Percentiles rank a stretch among this genome's conserved stretches.
Conservation (phyloP, 2,113 vertebrate species). For the Galbula dea region DNA sequence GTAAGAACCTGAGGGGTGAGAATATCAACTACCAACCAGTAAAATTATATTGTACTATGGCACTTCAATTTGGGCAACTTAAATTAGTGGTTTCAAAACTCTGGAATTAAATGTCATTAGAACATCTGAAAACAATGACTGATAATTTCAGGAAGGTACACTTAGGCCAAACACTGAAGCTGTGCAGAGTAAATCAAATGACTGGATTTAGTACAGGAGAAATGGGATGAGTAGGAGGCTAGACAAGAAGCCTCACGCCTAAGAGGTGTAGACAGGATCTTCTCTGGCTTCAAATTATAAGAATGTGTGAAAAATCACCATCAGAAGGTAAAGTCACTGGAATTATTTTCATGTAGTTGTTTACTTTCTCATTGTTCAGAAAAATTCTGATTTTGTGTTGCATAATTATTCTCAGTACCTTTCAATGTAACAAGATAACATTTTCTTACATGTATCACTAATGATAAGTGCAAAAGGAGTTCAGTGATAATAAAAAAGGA, state of each 20-base stretch:
- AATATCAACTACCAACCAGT: background rate
- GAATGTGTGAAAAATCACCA: background rate
- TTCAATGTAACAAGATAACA: background rate
- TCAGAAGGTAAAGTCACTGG: background rate
- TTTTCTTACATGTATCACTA: background rate
- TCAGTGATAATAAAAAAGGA: background rate
- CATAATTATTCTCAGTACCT: conserved; percentile 16
- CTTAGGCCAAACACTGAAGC: background rate
- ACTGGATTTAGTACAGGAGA: background rate
- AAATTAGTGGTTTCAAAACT: conserved; percentile 9
- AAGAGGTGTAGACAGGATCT: background rate
- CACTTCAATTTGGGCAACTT: conserved; percentile 14
- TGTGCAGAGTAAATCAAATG: background rate
- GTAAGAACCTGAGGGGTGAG: background rate
- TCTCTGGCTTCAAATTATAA: background rate
- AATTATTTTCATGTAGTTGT: background rate
- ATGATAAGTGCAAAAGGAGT: conserved; percentile 8
- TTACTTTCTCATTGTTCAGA: background rate
- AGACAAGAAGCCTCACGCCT: background rate
- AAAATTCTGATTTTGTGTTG: background rate
- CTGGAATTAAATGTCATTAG: conserved; percentile 31
- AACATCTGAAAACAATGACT: conserved; percentile 10
- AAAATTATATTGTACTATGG: background rate
- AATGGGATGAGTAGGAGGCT: background rate
- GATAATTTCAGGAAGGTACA: background rate